Evolutionary conservation across 30 jellyfish, hydroid and myxozoan species (phyloP), one percentile per base, ranked within the genome.

Genomic region (Aurelia sp.): DNA sequence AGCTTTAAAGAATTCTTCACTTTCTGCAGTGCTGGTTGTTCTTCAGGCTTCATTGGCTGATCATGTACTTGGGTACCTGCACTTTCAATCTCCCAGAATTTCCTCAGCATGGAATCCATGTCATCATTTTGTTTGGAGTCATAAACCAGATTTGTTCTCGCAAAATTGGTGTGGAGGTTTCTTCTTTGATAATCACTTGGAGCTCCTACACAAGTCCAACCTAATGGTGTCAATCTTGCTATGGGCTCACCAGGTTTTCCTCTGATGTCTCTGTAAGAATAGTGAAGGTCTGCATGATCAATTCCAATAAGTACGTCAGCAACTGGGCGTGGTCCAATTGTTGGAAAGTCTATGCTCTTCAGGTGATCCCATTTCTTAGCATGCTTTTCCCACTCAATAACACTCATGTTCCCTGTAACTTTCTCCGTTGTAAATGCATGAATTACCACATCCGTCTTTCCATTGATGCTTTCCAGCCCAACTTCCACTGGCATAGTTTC

Each of bases 171-270:
- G 27, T 63, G 11, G 22, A 57, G 40, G 60, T 19, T 22, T 40
- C 87, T 24, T 53, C 74, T 31, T 33, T 21, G 38, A 63, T 17
- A 8, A 16, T 60, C 48, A 41, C 47, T 27, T 61, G 96, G 27
- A 86, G 61, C 64, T 77, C 86, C 88, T 1, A 77, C 82, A 33
- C 88, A 77, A 2, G 88, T 77, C 88, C 88, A 77, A n/a, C 88
- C 88, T 21, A 77, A 58, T 11, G 81, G 81, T 1, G 88, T 77
- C 16, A 52, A 16, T 60, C 88, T 77, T 21, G 88, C 88, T n/a
- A 1, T 65, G 50, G 88, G 88, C 60, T 77, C 88, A 52, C 81
- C 88, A 8, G 86, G 86, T 12, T 30, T 52, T 8, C 82, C 88
- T 27, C 33, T 27, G 33, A 27, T 27, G 2, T 27, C 33, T 27